Conservation (phyloP, 37 sponge, comb jelly and placozoan genomes). For the Dysidea cf. avara region DNA sequence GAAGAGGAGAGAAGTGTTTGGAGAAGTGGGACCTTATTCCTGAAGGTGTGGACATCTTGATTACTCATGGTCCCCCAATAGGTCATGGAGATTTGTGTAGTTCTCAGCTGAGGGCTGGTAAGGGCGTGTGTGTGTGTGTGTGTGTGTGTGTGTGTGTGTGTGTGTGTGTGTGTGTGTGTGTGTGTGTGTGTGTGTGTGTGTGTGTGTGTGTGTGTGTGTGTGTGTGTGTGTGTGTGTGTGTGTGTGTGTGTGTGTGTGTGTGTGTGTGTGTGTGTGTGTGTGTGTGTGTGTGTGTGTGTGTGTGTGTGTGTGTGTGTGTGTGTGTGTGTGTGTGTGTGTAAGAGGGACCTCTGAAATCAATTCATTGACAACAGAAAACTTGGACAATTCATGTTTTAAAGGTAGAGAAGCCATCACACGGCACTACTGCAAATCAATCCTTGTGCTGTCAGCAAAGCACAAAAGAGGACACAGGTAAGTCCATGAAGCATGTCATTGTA, state of each 20-base stretch:
- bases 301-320: constrained; percentile 6
- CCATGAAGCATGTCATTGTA: no score
- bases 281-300: constrained; percentile 16
- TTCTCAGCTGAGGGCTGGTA: constrained; percentile 15
- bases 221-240: constrained; percentile 27
- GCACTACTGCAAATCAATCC: no score
- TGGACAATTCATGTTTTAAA: no score
- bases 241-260: constrained; percentile 27
- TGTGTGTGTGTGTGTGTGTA: not conserved
- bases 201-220: constrained; percentile 18
- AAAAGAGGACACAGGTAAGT: no score
- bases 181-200: constrained; percentile 26
- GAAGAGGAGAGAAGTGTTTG: constrained; percentile 61
- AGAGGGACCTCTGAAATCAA: no score
- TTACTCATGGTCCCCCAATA: constrained; percentile 96
- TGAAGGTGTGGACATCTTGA: constrained; percentile 75
- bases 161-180: no score
- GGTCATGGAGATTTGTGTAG: constrained; percentile 73
- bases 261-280: constrained; percentile 23
- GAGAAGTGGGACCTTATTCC: constrained; percentile 90
- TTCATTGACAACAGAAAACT: no score
- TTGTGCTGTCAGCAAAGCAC: no score
- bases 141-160: constrained; percentile 18
- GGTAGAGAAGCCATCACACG: no score
- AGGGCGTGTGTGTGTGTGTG: constrained; percentile 13